A percentile compares a stretch with the other conserved stretches of the same genome.
Evolutionary conservation across 2,888 invertebrate species (phyloP).

Genomic region (Mellilla xanthometata): DNA sequence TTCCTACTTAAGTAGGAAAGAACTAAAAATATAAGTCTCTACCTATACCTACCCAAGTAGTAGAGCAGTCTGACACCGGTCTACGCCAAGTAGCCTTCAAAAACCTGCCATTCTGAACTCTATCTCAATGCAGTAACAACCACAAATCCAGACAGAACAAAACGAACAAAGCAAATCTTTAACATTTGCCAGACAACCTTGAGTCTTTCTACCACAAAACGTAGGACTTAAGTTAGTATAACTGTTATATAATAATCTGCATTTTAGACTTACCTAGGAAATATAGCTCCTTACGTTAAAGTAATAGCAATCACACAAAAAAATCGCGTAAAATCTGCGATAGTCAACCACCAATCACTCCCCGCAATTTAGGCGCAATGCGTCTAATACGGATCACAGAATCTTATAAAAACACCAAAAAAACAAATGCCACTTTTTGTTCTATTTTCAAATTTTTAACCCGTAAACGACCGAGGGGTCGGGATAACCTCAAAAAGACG

Average conservation of each 20-base stretch:
- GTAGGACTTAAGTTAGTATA: no score
- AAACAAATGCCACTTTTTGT: not conserved
- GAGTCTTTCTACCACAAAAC: not conserved
- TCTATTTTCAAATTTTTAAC: constrained; percentile 17
- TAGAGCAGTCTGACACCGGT: not conserved
- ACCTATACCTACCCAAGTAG: not conserved
- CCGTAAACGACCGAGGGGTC: constrained; percentile 14
- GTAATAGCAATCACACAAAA: not conserved
- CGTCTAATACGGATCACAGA: constrained; percentile 5
- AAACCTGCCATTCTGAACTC: constrained; percentile 6
- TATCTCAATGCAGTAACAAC: constrained; percentile 3
- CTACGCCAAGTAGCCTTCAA: not conserved
- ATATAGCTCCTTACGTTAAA: not conserved
- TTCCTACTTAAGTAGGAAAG: no score
- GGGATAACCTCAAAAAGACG: constrained; percentile 18
- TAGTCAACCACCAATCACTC: not conserved
- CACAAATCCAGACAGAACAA: not conserved
- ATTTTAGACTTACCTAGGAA: constrained; percentile 2
- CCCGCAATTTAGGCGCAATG: constrained; percentile 4
- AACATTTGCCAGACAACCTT: not conserved
- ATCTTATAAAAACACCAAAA: constrained; percentile 3
- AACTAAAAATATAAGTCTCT: not conserved
- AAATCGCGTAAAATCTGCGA: not conserved
- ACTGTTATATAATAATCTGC: no score
- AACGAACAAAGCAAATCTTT: constrained; percentile 11